These are phyloP conservation scores for Pollimyrus isidori DNA, from an alignment of 2,113 vertebrate genomes.

Conservation along the genomic window DNA sequence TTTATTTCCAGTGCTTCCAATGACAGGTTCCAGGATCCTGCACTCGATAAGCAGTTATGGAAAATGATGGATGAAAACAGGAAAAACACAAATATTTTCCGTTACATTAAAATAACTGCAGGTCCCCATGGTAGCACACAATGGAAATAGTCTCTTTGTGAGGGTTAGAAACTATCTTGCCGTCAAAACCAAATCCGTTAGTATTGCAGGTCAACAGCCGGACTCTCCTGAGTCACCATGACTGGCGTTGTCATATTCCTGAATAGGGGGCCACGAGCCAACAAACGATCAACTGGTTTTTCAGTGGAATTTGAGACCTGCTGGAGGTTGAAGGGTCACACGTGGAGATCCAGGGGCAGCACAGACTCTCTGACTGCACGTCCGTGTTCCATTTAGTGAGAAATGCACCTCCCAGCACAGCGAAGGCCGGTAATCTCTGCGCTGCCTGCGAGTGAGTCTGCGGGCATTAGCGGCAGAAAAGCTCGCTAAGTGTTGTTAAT, in stretches of 20 bases:
- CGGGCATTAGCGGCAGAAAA: conserved; percentile 34
- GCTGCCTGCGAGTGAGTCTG: not conserved
- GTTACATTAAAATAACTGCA: not conserved
- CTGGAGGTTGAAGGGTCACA: not conserved
- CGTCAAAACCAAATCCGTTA: not conserved
- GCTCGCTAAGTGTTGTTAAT: conserved; percentile 41
- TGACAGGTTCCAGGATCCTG: not conserved
- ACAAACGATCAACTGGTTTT: not conserved
- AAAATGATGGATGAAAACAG: not conserved
- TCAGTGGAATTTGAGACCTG: not conserved
- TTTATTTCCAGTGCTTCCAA: not conserved
- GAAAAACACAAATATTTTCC: not conserved
- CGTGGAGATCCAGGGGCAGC: not conserved
- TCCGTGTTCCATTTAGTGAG: not conserved
- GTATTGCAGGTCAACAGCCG: not conserved
- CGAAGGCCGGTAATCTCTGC: not conserved
- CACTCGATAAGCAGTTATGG: not conserved
- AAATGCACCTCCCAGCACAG: not conserved
- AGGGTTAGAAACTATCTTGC: not conserved
- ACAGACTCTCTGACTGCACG: not conserved
- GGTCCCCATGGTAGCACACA: not conserved
- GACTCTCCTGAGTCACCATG: not conserved
- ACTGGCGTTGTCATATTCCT: not conserved
- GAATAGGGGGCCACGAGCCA: not conserved
- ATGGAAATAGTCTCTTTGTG: not conserved